Percentiles rank a stretch among this genome's conserved stretches.
These are phyloP conservation scores for Saguinus midas DNA, from an alignment of 2,113 vertebrate genomes.

Conservation along the genomic window DNA sequence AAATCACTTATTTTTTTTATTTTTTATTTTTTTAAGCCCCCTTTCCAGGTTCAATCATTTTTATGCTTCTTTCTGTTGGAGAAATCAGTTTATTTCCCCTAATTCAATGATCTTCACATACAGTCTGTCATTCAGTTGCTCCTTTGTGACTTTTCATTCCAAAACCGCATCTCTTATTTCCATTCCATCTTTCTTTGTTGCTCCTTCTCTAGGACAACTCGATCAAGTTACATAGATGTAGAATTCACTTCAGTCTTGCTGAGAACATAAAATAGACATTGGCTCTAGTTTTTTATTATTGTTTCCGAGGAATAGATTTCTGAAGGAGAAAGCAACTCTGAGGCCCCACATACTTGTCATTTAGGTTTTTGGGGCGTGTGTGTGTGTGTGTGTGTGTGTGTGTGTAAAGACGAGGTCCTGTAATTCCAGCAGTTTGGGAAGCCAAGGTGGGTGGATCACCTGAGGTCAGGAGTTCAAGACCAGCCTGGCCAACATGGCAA, in stretches of 20 bases:
- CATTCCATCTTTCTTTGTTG: background rate
- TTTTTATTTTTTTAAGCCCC: too few species aligned
- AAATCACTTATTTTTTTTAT: too few species aligned
- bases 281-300: background rate
- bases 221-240: background rate
- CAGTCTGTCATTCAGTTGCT: background rate
- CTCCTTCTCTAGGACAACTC: background rate
- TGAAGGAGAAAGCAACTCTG: background rate
- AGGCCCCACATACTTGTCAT: background rate
- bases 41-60: too few species aligned
- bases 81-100: background rate
- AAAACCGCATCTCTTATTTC: background rate
- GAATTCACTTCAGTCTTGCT: background rate
- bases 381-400: too few species aligned
- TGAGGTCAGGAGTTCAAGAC: too few species aligned
- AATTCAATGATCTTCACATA: background rate
- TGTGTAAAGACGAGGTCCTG: too few species aligned
- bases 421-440: too few species aligned
- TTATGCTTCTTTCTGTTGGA: background rate
- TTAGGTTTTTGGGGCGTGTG: background rate
- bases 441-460: too few species aligned
- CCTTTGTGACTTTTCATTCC: background rate
- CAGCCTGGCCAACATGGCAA: too few species aligned
- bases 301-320: background rate
- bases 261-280: background rate